Base-by-base conservation (phyloP, 2,888 invertebrate genomes). In the Lasius platythorax region DNA sequence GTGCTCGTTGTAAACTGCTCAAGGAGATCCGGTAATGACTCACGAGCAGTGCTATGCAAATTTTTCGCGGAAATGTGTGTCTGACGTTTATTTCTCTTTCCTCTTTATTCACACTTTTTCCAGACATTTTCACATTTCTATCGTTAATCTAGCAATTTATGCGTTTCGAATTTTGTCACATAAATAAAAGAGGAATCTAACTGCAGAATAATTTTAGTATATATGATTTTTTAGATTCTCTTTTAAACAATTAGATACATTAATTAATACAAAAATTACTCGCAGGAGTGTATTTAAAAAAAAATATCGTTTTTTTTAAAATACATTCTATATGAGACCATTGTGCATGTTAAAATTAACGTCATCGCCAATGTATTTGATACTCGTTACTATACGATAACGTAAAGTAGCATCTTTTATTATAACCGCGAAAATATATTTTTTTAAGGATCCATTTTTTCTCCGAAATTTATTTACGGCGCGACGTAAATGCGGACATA, bases 11-110 rank as follows among this genome's bases (percentile, higher is more conserved):
- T 81, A 88, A 90, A 93, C 91, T 88, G 91, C 90, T 93, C 93
- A 94, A 94, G 94, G 93, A 93, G 92, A 93, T 92, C 94, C 85
- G 89, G 93, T 93, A 93, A 91, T 93, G 94, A 93, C 89, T 93
- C 93, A 93, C 85, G 68, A 56, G 43, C 43, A 43, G 82, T 91
- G 91, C 88, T 91, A 93, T 92, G 93, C 91, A 89, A 89, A 92
- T 91, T 93, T 93, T 92, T 92, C 92, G 81, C 89, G 86, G 89
- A 92, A 23, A 92, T 91, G 91, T 91, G 90, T 91, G 90, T 90
- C 88, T 86, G 81, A 76, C 83, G 85, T 89, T 86, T 67, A 23
- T 33, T 33, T 70, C 72, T 72, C 89, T 87, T 82, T 85, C 78
- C 66, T 81, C 72, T 76, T 82, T 63, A 70, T 43, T 43, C 23